phyloP scores from a whole-genome alignment of 2,888 invertebrate genomes.

The Netelia melanura region DNA sequence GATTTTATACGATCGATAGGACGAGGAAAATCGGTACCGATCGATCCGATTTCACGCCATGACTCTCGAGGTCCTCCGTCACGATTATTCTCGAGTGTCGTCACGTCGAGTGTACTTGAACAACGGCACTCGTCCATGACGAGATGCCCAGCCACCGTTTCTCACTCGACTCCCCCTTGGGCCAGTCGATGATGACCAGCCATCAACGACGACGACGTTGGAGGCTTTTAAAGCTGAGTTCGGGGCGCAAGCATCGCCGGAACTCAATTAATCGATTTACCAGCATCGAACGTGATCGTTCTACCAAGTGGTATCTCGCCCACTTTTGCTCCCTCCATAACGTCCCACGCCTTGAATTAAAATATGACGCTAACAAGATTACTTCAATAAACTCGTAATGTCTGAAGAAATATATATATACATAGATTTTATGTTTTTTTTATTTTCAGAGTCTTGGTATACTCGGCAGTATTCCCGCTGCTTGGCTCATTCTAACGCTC shows the following conservation, averaged over 20 bases:
- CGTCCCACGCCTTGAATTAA: constrained; percentile 17
- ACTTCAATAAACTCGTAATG: not conserved
- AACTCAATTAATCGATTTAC: constrained; percentile 56
- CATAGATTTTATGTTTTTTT: not conserved
- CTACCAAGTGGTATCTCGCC: constrained; percentile 34
- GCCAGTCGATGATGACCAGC: constrained; percentile 44
- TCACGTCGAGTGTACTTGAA: constrained; percentile 39
- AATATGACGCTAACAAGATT: not conserved
- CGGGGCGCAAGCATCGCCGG: not conserved
- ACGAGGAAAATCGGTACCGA: no score
- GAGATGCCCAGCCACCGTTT: constrained; percentile 12
- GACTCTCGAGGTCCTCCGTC: not conserved
- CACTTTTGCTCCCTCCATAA: not conserved
- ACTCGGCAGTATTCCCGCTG: constrained; percentile 96
- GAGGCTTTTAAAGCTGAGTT: not conserved
- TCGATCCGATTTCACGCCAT: no score
- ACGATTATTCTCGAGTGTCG: constrained; percentile 24
- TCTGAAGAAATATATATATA: constrained; percentile 1
- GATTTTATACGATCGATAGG: no score
- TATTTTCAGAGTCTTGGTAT: constrained; percentile 94
- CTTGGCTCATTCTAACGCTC: constrained; percentile 95
- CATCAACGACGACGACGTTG: constrained; percentile 39
- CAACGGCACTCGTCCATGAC: constrained; percentile 24
- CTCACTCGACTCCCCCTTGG: constrained; percentile 43
- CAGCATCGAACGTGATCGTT: constrained; percentile 41